Conservation (phyloP, 2,888 invertebrate genomes). For the Keiferia lycopersicella region DNA sequence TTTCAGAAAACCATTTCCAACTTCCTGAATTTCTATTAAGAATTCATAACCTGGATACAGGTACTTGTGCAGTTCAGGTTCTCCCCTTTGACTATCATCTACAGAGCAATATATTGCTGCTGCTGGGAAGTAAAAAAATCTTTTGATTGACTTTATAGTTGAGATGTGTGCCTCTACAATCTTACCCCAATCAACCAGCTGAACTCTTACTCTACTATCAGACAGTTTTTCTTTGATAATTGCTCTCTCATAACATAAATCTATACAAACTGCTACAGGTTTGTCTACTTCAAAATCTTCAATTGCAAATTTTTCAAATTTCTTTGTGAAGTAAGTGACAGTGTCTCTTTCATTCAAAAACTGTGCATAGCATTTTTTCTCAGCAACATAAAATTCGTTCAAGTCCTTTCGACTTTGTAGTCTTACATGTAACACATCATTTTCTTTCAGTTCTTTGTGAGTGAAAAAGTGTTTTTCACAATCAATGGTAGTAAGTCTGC, state of each 20-base stretch:
- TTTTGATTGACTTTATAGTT: constrained; percentile 4
- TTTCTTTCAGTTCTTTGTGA: constrained; percentile 15
- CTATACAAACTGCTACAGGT: constrained; percentile 15
- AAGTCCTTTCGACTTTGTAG: constrained; percentile 1
- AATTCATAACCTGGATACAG: constrained; percentile 17
- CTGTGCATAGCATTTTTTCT: constrained; percentile 7
- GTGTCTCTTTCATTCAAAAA: constrained; percentile 18
- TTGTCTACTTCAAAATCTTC: constrained; percentile 4
- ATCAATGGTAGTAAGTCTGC: constrained; percentile 24
- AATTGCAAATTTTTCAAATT: neutral
- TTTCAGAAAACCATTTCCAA: constrained; percentile 9
- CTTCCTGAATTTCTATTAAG: constrained; percentile 12
- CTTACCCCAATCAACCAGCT: constrained; percentile 20
- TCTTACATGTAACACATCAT: constrained; percentile 3
- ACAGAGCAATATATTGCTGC: constrained; percentile 15
- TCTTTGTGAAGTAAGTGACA: constrained; percentile 17
- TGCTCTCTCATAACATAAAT: constrained; percentile 13
- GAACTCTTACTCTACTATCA: constrained; percentile 8
- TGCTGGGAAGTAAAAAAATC: constrained; percentile 19
- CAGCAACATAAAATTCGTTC: constrained; percentile 18
- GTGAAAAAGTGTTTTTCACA: constrained; percentile 33
- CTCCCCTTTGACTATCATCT: constrained; percentile 18
- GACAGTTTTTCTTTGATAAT: constrained; percentile 12
- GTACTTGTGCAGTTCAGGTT: constrained; percentile 1
- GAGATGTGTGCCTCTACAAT: constrained; percentile 6